A percentile compares a stretch with the other conserved stretches of the same genome.
Conservation (phyloP, 2,888 invertebrate species). For the Drosophila peninsularis region DNA sequence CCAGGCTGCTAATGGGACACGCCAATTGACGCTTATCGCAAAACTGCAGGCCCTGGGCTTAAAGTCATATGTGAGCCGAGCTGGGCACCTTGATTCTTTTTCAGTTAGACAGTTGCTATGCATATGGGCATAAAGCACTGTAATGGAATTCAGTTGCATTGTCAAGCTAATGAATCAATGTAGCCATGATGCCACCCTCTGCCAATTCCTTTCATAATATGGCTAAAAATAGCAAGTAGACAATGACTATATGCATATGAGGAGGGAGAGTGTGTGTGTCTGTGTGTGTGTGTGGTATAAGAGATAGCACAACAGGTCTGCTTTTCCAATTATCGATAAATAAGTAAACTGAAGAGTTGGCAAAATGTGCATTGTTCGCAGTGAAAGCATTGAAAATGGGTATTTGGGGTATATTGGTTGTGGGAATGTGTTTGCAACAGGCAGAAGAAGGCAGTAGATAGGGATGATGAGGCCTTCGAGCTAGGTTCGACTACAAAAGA, state of each 20-base stretch:
- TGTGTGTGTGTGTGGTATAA: not conserved
- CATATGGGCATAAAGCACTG: conserved; percentile 19
- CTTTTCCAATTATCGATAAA: conserved; percentile 77
- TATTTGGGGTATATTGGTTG: not conserved
- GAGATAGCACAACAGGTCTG: conserved; percentile 35
- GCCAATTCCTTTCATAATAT: conserved; percentile 50
- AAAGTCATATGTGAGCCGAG: conserved; percentile 8
- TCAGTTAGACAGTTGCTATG: conserved; percentile 7
- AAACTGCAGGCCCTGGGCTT: conserved; percentile 51
- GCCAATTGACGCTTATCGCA: conserved; percentile 65
- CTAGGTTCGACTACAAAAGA: not conserved
- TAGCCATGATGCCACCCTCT: conserved; percentile 22
- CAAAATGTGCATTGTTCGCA: conserved; percentile 41
- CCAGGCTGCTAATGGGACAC: conserved; percentile 27
- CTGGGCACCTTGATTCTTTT: conserved; percentile 52
- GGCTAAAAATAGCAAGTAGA: conserved; percentile 51
- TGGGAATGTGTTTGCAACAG: not conserved
- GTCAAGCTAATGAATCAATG: conserved; percentile 63
- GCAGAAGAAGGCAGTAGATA: not conserved
- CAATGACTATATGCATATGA: conserved; percentile 58
- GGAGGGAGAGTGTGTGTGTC: not conserved
- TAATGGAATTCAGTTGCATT: conserved; percentile 52
- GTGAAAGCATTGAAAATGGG: not conserved
- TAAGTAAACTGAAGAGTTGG: conserved; percentile 67
- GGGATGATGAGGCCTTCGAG: rapidly evolving